phyloP scores from a whole-genome alignment of 2,797 vertebrate genomes.

The Lagocephalus sceleratus region DNA sequence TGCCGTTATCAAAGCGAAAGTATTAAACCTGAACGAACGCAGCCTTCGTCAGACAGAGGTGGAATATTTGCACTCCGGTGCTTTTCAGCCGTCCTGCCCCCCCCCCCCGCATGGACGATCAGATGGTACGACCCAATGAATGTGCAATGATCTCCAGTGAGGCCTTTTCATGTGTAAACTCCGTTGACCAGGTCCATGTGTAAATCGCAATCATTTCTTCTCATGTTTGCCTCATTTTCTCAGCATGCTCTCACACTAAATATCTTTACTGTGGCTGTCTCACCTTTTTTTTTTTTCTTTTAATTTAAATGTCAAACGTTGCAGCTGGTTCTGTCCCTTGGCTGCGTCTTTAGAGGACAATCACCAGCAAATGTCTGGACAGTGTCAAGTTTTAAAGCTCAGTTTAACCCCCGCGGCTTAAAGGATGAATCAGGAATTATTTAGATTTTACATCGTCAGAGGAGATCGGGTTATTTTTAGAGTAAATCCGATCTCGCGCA shows the following conservation, averaged over 20 bases:
- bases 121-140: constrained; percentile 81
- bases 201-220: constrained; percentile 28
- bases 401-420: background rate
- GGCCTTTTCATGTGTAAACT: constrained; percentile 71
- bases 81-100: constrained; percentile 40
- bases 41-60: constrained; percentile 10
- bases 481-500: too few species aligned
- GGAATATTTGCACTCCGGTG: constrained; percentile 56
- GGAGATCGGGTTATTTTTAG: too few species aligned
- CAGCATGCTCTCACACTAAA: constrained; percentile 8
- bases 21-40: background rate
- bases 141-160: constrained; percentile 77
- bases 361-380: constrained; percentile 13
- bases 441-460: background rate
- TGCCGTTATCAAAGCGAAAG: background rate
- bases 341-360: constrained; percentile 16
- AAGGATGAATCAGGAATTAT: constrained; percentile 6
- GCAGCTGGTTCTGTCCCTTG: constrained; percentile 43
- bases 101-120: constrained; percentile 51
- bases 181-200: constrained; percentile 28
- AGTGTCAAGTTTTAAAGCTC: constrained; percentile 20
- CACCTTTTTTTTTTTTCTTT: background rate
- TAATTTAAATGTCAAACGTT: constrained; percentile 25
- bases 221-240: constrained; percentile 35
- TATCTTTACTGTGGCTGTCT: constrained; percentile 4